A percentile compares a stretch with the other conserved stretches of the same genome.
Evolutionary conservation across 2,113 vertebrate genomes (phyloP).

Genomic region (Empidonax alnorum): DNA sequence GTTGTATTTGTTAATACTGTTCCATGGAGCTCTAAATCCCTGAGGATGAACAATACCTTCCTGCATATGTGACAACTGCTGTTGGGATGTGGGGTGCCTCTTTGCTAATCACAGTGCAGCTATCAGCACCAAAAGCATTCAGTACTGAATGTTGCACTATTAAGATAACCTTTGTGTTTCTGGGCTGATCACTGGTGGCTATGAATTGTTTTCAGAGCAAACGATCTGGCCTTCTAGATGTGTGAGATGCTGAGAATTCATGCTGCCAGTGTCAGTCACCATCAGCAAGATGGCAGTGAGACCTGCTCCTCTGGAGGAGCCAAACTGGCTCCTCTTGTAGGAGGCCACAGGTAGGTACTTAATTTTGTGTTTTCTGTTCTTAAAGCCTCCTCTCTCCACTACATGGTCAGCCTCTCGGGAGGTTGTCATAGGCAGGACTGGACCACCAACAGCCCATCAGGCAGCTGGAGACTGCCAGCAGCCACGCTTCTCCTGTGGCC

Average conservation of each 20-base stretch:
- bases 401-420: rapidly evolving
- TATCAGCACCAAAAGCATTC: background rate
- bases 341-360: background rate
- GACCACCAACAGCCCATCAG: background rate
- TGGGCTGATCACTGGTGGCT: background rate
- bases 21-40: background rate
- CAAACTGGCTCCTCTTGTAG: rapidly evolving
- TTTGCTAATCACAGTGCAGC: background rate
- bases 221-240: background rate
- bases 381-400: background rate
- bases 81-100: background rate
- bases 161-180: background rate
- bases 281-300: background rate
- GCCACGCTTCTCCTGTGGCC: rapidly evolving
- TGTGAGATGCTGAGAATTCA: background rate
- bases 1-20: background rate
- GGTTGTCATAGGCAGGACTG: background rate
- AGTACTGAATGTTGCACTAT: background rate
- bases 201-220: background rate
- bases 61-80: background rate
- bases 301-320: rapidly evolving
- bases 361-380: background rate
- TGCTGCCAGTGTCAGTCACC: background rate
- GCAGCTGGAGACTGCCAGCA: rapidly evolving
- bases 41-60: background rate